Base-by-base conservation (phyloP, 2,113 vertebrate species). In the Nyctereutes procyonoides region DNA sequence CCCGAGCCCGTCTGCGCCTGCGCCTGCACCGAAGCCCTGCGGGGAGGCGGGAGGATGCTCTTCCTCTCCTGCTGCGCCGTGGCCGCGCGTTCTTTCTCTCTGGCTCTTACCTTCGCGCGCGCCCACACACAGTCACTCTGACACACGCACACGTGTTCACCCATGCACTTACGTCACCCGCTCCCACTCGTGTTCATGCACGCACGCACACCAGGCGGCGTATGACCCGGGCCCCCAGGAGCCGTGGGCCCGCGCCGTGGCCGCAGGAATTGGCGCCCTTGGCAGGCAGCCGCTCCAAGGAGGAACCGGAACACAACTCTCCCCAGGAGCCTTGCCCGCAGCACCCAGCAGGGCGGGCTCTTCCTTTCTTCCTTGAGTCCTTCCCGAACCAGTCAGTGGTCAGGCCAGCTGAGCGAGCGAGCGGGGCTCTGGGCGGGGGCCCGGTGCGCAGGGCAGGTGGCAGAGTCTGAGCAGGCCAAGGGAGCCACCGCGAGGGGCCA, bases 21-120 rank as follows among this genome's bases (percentile, higher is more conserved):
- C n/a, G 12, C 22, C n/a, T n/a, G n/a, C n/a, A n/a, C 24, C 60
- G 10, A 26, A 62, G 60, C 60, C 60, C 60, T 62, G 24, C 67
- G 4, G 32, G 32, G 32, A 35, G 32, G 3, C 1, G n/a, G n/a
- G 17, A 35, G 9, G 67, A n/a, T 10, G 67, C 3, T 11, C 19
- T 20, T 35, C 67, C 3, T 35, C 4, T 3, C 32, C 8, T 71
- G 32, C n/a, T 38, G 19, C 19, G 8, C 19, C n/a, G 2, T 5
- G 9, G n/a, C n/a, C n/a, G 4, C 0, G 8, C 19, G 0, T 20
- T 32, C 13, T 2, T 10, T 8, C 13, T 15, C 63, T 67, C 30
- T 16, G 5, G 10, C 69, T 71, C n/a, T 38, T n/a, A 11, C 69
- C 9, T 17, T 71, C n/a, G 17, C 4, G 69, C 9, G 9, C 19